Evolutionary conservation across 1,140 invertebrate species (phyloP).

Genomic region (Pomacea maculata): DNA sequence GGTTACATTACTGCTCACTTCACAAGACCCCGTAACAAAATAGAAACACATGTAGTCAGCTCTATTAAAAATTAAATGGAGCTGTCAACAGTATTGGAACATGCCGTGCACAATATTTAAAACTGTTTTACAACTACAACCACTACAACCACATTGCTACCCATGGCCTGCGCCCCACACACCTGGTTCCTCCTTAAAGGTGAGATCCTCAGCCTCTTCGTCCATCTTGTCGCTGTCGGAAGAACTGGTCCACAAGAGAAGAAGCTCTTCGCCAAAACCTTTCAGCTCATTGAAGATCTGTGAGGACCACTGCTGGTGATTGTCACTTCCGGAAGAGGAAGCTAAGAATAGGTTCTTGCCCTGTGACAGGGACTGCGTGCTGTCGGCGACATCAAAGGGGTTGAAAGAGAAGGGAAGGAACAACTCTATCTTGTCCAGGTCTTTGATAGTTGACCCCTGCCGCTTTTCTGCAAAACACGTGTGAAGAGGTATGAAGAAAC

Average conservation of each 20-base stretch:
- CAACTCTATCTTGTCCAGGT: constrained; percentile 32
- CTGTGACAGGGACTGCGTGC: background rate
- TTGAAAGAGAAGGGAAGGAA: constrained; percentile 32
- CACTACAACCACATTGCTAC: no score
- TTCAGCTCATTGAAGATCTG: constrained; percentile 9
- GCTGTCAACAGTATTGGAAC: no score
- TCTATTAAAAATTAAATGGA: no score
- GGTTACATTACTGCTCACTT: no score
- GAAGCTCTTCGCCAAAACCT: constrained; percentile 27
- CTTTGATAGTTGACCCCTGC: constrained; percentile 36
- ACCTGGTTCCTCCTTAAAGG: constrained; percentile 53
- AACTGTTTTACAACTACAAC: no score
- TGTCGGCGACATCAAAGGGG: constrained; percentile 25
- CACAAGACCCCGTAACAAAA: no score
- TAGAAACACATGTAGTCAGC: no score
- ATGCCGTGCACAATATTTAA: no score
- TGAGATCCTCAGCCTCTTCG: constrained; percentile 36
- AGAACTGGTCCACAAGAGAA: constrained; percentile 1
- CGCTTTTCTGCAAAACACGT: constrained; percentile 25
- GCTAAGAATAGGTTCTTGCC: constrained; percentile 4
- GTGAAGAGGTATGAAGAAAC: background rate
- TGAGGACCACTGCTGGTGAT: background rate
- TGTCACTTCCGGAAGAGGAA: no score
- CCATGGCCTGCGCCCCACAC: background rate
- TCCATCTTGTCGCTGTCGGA: background rate